A percentile compares a stretch with the other conserved stretches of the same genome.
phyloP scores from a whole-genome alignment of 2,113 vertebrate species.

The Morone chrysops region DNA sequence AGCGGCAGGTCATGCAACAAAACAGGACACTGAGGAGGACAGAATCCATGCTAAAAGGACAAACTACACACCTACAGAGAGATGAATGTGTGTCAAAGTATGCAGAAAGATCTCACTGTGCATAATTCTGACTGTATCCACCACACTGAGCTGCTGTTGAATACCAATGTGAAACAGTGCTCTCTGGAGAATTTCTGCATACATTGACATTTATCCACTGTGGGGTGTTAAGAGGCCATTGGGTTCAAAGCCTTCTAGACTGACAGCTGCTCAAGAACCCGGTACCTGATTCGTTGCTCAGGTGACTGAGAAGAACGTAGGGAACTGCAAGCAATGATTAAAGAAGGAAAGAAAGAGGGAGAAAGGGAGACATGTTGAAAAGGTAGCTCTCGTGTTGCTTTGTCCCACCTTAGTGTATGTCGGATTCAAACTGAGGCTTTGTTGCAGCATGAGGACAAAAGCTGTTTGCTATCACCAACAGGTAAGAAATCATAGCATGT shows the following conservation, averaged over 20 bases:
- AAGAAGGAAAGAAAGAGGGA: constrained; percentile 78
- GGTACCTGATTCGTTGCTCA: constrained; percentile 99
- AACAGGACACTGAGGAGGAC: constrained; percentile 31
- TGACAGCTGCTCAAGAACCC: constrained; percentile 61
- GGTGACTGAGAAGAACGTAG: constrained; percentile 97
- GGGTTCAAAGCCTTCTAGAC: constrained; percentile 52
- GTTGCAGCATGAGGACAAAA: background rate
- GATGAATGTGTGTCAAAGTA: constrained; percentile 67
- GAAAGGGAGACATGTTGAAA: constrained; percentile 71
- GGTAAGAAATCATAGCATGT: constrained; percentile 21
- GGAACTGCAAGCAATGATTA: constrained; percentile 91
- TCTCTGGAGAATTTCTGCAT: constrained; percentile 57
- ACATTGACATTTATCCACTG: constrained; percentile 74
- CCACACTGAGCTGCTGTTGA: constrained; percentile 20
- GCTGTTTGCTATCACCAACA: background rate
- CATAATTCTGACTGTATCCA: background rate
- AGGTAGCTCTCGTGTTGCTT: constrained; percentile 23
- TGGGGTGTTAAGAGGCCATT: constrained; percentile 34
- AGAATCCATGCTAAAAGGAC: constrained; percentile 63
- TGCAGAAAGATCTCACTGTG: constrained; percentile 44
- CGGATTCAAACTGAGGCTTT: constrained; percentile 14
- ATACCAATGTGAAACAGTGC: constrained; percentile 23
- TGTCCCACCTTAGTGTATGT: constrained; percentile 15
- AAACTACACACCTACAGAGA: constrained; percentile 32
- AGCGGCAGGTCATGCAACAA: constrained; percentile 73